Evolutionary conservation across 2,113 vertebrate species (phyloP), one percentile per base, ranked within the genome.

Genomic region (Scolopax mira): DNA sequence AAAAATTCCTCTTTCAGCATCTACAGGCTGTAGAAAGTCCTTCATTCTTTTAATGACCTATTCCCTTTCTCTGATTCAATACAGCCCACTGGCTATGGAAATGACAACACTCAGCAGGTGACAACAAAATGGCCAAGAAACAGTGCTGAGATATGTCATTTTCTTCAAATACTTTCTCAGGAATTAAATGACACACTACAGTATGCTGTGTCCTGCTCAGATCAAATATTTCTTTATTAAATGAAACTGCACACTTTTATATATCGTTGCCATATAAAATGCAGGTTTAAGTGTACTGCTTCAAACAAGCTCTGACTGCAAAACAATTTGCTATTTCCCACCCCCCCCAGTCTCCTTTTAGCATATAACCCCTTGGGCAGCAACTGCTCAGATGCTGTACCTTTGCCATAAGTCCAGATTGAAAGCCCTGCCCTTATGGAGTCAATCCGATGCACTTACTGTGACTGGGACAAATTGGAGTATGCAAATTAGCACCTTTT

Each of bases 51-150:
- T 98, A 98, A 98, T 97, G 98, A 98, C 97, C 98, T 98, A 90
- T 96, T 97, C 97, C 96, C 96, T 98, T 96, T 92, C 95, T 95
- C 95, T 93, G 97, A 98, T 97, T 98, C 98, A 98, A 70, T 98
- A 96, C 98, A 98, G 97, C 97, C 98, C 97, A 97, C 95, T 97
- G 97, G 97, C 98, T 97, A 97, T 96, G 97, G 98, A 98, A 98
- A 98, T 98, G 98, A 98, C 97, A 98, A 97, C 88, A 93, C 98
- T 97, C 98, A 98, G 98, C 97, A 97, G 97, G 98, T 97, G 97
- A 98, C 93, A 96, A 97, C 98, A 98, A 97, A 98, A 97, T 18
- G 93, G 98, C 98, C 98, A 98, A 97, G 98, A 98, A 97, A 96
- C 94, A 97, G 96, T 93, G 96, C 97, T 89, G 95, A 97, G 98